Evolutionary conservation across 2,888 invertebrate species (phyloP), one percentile per base, ranked within the genome.

Genomic region (Halictus ligatus): DNA sequence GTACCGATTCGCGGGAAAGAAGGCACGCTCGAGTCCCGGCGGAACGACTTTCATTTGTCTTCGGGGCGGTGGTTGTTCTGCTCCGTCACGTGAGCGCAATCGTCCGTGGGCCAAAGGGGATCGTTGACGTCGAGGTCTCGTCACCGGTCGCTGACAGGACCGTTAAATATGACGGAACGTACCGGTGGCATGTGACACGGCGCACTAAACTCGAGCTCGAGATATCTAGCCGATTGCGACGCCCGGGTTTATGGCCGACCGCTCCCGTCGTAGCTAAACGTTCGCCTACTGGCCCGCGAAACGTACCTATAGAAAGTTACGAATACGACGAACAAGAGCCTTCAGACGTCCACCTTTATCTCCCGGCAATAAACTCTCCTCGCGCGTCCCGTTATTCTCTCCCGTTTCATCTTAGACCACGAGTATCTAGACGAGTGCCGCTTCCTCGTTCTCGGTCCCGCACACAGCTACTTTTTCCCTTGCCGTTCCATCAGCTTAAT

Each of bases 281-380:
- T 54, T 77, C 76, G 67, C 50, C 78, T 48, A 60, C 54, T 76
- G 78, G 78, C 72, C 69, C 75, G 46, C 18, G 69, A 87, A 86
- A 91, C n/a, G n/a, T 8, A 58, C 91, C 89, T 89, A 88, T 83
- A 71, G 81, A 73, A 89, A 88, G 83, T 92, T 88, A 86, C 85
- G 87, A 91, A 87, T 82, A 85, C 88, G 89, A 90, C 85, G 89
- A n/a, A n/a, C 86, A 89, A 92, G 81, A 48, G 10, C 79, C 79
- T 50, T 81, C 77, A 81, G 46, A 79, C 72, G 69, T 88, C 87
- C 80, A 83, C 78, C 88, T 92, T 89, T 92, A 92, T 91, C 89
- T 88, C 72, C 77, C 78, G 29, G 80, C 78, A 85, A 91, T 89
- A 91, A 88, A 87, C 76, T 81, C 60, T 10, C 67, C 18, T 43